Evolutionary conservation across 2,888 invertebrate species (phyloP).

Genomic region (Syritta pipiens): DNA sequence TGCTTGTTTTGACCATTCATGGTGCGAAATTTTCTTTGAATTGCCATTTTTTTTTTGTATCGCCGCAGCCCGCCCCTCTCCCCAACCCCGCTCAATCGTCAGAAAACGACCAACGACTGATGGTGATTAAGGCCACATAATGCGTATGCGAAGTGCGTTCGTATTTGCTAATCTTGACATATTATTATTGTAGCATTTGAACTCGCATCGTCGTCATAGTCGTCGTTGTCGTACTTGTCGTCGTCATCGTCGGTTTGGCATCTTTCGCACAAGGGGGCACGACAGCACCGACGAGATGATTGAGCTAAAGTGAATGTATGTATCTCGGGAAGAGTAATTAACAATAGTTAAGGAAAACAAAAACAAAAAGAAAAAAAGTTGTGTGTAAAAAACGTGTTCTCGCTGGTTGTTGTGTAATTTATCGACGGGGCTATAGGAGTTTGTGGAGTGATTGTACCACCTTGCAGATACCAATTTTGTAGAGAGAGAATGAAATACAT

Average conservation of each 20-base stretch:
- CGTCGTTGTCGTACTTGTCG: background rate
- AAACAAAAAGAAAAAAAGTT: background rate
- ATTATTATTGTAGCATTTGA: constrained; percentile 63
- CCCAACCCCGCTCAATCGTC: background rate
- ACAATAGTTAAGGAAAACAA: constrained; percentile 53
- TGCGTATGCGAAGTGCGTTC: constrained; percentile 63
- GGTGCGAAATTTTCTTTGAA: constrained; percentile 32
- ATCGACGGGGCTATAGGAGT: constrained; percentile 31
- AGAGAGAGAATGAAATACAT: constrained; percentile 52
- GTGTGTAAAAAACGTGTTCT: constrained; percentile 57
- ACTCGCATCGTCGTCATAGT: background rate
- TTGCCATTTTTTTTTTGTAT: background rate
- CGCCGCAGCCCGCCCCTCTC: background rate
- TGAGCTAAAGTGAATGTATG: constrained; percentile 47
- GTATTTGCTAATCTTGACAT: constrained; percentile 63
- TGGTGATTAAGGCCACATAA: constrained; percentile 59
- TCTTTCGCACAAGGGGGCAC: constrained; percentile 1
- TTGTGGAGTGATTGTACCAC: constrained; percentile 62
- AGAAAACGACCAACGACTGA: background rate
- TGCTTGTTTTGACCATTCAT: constrained; percentile 37
- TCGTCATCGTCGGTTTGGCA: background rate
- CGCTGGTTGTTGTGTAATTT: constrained; percentile 60
- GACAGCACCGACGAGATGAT: constrained; percentile 47
- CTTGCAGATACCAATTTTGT: constrained; percentile 65
- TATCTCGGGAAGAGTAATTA: constrained; percentile 59